These are phyloP conservation scores for Trachops cirrhosus DNA, from an alignment of 2,797 vertebrate species.

Conservation along the genomic window DNA sequence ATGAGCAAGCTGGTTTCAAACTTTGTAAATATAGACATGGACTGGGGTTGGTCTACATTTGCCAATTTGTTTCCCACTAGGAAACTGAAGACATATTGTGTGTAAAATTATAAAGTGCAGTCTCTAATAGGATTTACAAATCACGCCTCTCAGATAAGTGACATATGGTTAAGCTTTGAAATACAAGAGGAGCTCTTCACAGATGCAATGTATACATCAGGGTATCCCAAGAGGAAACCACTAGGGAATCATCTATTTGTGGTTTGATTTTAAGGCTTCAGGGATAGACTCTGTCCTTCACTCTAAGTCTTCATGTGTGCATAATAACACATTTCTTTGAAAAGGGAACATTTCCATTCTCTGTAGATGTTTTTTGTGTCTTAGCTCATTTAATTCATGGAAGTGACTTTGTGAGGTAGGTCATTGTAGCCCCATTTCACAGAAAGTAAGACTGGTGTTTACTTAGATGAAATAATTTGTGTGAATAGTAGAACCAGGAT, in stretches of 20 bases:
- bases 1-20: neutral
- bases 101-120: neutral
- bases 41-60: accelerated
- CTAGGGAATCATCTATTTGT: neutral
- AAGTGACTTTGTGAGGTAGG: neutral
- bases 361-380: neutral
- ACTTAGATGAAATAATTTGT: neutral
- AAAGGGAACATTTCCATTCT: neutral
- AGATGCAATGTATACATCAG: accelerated
- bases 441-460: neutral
- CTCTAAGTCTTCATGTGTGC: neutral
- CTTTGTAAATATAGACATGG: neutral
- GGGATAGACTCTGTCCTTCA: neutral
- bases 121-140: neutral
- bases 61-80: neutral
- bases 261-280: neutral
- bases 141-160: neutral
- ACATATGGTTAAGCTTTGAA: neutral
- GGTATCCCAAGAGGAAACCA: neutral
- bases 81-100: neutral
- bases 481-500: neutral
- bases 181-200: neutral
- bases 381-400: neutral
- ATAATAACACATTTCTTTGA: neutral
- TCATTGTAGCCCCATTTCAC: neutral